Base-by-base conservation (phyloP, 2,888 invertebrate genomes). In the Hoplodrina ambigua region DNA sequence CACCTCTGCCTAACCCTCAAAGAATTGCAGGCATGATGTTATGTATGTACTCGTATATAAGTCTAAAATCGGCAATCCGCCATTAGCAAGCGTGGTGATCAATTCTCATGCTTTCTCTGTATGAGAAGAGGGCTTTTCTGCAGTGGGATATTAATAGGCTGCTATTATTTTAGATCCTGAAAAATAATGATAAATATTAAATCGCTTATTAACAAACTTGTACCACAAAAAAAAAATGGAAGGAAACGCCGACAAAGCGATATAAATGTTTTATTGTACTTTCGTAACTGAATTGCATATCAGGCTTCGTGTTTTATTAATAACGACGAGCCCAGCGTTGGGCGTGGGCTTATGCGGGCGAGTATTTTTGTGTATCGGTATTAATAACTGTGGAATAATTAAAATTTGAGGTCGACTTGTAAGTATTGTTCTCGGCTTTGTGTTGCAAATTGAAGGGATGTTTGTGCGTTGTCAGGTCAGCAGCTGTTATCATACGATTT, bases 181-280 rank as follows among this genome's bases (percentile, higher is more conserved):
- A 41, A 41, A 11, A 41, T 1, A 41, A 13, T 13, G 13, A 41
- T 1, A 41, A 41, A 41, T 1, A 49, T 20, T 0, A 20, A 73
- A 70, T 7, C 69, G 69, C 58, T 46, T 33, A 37, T n/a, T n/a
- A 60, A 57, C n/a, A 62, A 19, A 63, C 66, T 85, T 85, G 67
- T 2, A 66, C 86, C 83, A 77, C 65, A 80, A 44, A 77, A 75
- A 33, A n/a, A 7, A 69, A 73, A 78, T 82, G 83, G 80, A 81
- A 86, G 83, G 84, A 84, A 86, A 83, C 69, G 80, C 85, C 85
- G 83, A 86, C 87, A 85, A 85, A 86, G 86, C 86, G 81, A 87
- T 87, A 88, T 89, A 86, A 85, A 89, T 86, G 85, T 87, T 89
- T 88, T 87, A 88, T 88, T 88, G 83, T 86, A 83, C 85, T 82